Percentiles rank a stretch among this genome's conserved stretches.
Conservation (phyloP, 1,140 invertebrate genomes). For the Stenopsyche tienmushanensis region DNA sequence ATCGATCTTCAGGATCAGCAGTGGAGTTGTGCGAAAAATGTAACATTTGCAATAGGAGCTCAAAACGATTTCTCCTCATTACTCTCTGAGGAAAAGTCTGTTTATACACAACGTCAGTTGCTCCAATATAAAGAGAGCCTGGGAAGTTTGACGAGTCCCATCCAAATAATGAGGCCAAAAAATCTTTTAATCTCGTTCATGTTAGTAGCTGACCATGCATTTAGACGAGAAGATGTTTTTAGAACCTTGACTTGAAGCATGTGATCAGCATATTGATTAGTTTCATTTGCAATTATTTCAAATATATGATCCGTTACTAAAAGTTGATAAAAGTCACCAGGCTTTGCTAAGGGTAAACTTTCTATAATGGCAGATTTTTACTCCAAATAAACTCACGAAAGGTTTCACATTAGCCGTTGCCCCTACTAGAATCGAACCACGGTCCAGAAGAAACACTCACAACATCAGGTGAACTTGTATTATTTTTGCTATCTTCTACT, state of each 20-base stretch:
- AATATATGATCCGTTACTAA: conserved; percentile 25
- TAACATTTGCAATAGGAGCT: conserved; percentile 42
- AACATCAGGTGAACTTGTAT: conserved; percentile 11
- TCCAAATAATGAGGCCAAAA: conserved; percentile 18
- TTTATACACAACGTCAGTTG: not conserved
- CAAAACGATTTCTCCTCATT: conserved; percentile 43
- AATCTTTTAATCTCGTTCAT: conserved; percentile 16
- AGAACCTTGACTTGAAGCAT: conserved; percentile 3
- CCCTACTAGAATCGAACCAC: conserved; percentile 1
- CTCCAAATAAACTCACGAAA: conserved; percentile 13
- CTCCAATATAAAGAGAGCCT: conserved; percentile 11
- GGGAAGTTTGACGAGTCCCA: conserved; percentile 14
- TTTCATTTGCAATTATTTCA: conserved; percentile 2
- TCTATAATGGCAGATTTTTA: conserved; percentile 3
- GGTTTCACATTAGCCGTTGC: conserved; percentile 6
- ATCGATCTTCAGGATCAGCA: conserved; percentile 14
- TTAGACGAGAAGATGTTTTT: conserved; percentile 5
- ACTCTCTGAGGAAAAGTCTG: conserved; percentile 11
- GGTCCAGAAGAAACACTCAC: conserved; percentile 1
- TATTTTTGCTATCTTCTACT: conserved; percentile 18
- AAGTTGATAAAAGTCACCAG: conserved; percentile 24
- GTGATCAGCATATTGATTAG: conserved; percentile 14
- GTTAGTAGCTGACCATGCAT: conserved; percentile 10
- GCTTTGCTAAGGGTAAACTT: conserved; percentile 5
- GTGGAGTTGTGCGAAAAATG: conserved; percentile 42